Base-by-base conservation (phyloP, 2,888 invertebrate species). In the Lasioglossum vierecki region DNA sequence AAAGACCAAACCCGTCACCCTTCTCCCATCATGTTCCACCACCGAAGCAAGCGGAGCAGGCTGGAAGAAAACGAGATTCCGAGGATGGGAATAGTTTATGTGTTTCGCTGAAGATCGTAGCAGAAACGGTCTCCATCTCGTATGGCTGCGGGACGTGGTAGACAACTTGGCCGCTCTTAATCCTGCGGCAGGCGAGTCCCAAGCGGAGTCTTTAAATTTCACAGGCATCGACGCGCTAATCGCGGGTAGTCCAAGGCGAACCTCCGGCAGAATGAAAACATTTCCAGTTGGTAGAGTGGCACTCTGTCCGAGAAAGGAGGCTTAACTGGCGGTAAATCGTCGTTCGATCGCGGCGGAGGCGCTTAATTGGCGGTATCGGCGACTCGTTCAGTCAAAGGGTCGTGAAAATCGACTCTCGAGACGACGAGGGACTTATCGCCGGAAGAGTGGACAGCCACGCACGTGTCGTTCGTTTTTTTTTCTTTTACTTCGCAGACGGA, bases 311-410 rank as follows among this genome's bases (percentile, higher is more conserved):
- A 76, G 86, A 85, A 81, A 77, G 77, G 86, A 76, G 68, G 13
- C 79, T 76, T 70, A 85, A 82, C 79, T 74, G 82, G 79, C 82
- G 82, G 82, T 86, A 86, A 86, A 86, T 86, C 86, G 86, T 82
- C 75, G 79, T 86, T 79, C 80, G 85, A 86, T 87, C 81, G 86
- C 72, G 78, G 63, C 66, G 60, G n/a, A 77, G 75, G 83, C 80
- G 81, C 79, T 83, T 86, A 86, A 87, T 87, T 87, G 86, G 83
- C 87, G 81, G 78, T 79, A 86, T 82, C 83, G 86, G 78, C 83
- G 77, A 80, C 82, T 85, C 46, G 74, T 76, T 60, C 75, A 35
- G 68, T 83, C 80, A 78, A 78, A 80, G 83, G 73, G 75, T 87
- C 79, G 86, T 73, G 86, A 87, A 87, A 87, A 86, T 87, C 82